A percentile compares a stretch with the other conserved stretches of the same genome.
Conservation (phyloP, 2,113 vertebrate genomes). For the Rhipidura dahli region DNA sequence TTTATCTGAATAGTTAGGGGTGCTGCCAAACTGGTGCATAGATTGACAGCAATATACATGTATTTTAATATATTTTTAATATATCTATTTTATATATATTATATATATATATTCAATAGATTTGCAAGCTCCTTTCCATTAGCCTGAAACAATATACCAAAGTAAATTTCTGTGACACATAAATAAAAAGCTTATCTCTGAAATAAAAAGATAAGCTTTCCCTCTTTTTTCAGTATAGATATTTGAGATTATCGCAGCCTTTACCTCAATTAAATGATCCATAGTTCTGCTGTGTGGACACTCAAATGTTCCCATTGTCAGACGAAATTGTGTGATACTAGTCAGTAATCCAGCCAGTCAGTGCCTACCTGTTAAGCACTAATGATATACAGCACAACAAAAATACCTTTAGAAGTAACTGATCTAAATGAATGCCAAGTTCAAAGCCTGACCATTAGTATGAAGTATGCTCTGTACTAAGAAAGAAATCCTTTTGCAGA, state of each 20-base stretch:
- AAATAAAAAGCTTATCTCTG: not conserved
- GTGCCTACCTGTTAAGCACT: not conserved
- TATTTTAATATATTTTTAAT: not conserved
- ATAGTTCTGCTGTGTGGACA: not conserved
- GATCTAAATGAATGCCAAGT: slow-evolving; percentile 14
- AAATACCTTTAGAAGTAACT: slow-evolving; percentile 40
- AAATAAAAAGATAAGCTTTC: not conserved
- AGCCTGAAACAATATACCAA: not conserved
- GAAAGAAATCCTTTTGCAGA: slow-evolving; percentile 42
- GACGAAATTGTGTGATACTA: not conserved
- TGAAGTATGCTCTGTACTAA: not conserved
- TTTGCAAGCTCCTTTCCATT: not conserved
- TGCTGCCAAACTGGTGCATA: not conserved
- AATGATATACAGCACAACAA: slow-evolving; percentile 11
- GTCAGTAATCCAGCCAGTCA: not conserved
- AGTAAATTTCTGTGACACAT: not conserved
- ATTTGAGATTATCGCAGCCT: not conserved
- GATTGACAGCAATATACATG: not conserved
- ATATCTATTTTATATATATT: not conserved
- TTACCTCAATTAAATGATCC: not conserved
- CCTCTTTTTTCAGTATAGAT: not conserved
- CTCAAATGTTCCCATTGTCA: not conserved
- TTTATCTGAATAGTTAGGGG: not conserved
- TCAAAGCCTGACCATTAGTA: slow-evolving; percentile 33
- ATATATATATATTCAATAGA: not conserved